Conservation (phyloP, 2,888 invertebrate species). For the Rhamnusium bicolor region DNA sequence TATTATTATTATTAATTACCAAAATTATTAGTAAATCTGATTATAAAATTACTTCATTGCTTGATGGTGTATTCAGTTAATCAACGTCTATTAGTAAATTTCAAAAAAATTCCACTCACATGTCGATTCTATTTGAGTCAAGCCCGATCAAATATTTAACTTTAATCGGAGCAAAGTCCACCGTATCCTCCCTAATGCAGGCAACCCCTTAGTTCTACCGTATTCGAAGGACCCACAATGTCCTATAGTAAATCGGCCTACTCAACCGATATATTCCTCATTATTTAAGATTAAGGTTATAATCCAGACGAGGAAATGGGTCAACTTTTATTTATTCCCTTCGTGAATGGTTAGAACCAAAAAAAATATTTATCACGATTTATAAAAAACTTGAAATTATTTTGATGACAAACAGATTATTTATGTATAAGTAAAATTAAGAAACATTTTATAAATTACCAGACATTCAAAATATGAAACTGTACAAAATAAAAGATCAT, state of each 20-base stretch:
- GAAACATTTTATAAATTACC: no score
- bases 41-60: no score
- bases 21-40: no score
- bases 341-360: neutral
- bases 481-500: no score
- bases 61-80: neutral
- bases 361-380: neutral
- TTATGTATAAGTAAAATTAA: no score
- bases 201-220: constrained; percentile 45
- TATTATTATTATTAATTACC: no score
- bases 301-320: constrained; percentile 26
- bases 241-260: constrained; percentile 51
- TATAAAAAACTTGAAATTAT: no score
- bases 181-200: constrained; percentile 55
- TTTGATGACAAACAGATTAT: no score
- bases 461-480: no score
- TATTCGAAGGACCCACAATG: constrained; percentile 49
- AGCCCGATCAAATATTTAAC: constrained; percentile 61
- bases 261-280: constrained; percentile 54
- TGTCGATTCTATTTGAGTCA: constrained; percentile 33
- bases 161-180: constrained; percentile 60
- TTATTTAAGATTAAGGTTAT: constrained; percentile 46
- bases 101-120: constrained; percentile 13
- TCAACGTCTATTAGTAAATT: neutral
- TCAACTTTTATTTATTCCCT: neutral